These are phyloP conservation scores for Manis crassicaudata DNA, from an alignment of 2,797 vertebrate genomes.

Conservation along the genomic window DNA sequence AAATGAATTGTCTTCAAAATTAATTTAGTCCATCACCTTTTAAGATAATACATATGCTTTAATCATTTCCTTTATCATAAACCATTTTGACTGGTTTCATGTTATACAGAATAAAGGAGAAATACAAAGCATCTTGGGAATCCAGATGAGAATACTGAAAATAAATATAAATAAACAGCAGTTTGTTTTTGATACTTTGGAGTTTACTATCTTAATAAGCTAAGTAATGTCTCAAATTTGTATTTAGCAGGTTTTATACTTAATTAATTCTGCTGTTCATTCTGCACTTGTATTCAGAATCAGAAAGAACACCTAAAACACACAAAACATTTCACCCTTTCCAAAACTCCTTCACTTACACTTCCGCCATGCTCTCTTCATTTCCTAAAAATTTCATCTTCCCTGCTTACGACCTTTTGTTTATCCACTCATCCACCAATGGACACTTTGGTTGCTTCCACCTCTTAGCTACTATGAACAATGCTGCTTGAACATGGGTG, in stretches of 20 bases:
- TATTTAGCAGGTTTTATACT: background rate
- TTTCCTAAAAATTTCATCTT: background rate
- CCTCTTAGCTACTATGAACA: background rate
- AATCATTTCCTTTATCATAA: background rate
- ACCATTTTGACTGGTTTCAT: background rate
- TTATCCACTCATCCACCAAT: background rate
- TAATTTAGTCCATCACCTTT: background rate
- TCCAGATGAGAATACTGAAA: conserved; percentile 9
- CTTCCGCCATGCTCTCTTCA: background rate
- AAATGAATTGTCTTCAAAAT: background rate
- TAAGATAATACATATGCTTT: background rate
- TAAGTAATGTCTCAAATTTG: background rate
- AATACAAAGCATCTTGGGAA: background rate
- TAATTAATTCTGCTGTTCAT: background rate
- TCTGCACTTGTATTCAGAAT: background rate
- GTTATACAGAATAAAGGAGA: background rate
- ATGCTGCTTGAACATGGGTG: background rate
- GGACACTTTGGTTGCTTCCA: background rate
- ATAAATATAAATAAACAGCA: background rate
- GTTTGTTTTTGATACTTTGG: background rate
- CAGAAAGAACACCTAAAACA: background rate
- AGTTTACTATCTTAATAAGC: background rate
- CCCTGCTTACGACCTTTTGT: background rate
- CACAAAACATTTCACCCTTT: background rate
- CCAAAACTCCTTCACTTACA: background rate